phyloP scores from a whole-genome alignment of 1,140 invertebrate genomes.

The Brachionus asplanchnoidis region DNA sequence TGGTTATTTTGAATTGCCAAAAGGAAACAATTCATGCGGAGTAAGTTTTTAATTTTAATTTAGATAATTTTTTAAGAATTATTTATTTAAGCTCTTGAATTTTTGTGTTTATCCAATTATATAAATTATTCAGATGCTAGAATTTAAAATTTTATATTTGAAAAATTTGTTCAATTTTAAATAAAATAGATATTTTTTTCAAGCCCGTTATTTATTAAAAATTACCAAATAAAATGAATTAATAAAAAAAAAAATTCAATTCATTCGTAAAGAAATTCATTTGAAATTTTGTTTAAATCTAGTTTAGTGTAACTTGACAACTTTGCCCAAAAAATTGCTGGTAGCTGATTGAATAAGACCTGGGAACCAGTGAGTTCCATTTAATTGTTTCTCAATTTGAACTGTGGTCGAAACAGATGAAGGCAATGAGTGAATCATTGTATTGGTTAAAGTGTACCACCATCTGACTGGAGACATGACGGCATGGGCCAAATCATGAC shows the following conservation, averaged over 20 bases:
- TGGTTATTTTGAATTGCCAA: constrained; percentile 22
- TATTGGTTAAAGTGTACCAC: constrained; percentile 34
- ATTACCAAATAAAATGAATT: constrained; percentile 9
- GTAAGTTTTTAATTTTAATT: neutral
- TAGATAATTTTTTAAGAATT: neutral
- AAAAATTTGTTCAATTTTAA: neutral
- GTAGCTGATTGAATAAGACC: constrained; percentile 2
- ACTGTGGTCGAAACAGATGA: neutral
- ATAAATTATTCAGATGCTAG: neutral
- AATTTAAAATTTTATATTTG: neutral
- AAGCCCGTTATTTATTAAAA: neutral
- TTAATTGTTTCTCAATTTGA: constrained; percentile 20
- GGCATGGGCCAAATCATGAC: constrained; percentile 73
- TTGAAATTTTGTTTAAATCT: neutral
- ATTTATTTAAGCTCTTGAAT: neutral
- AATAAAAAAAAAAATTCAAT: constrained; percentile 1
- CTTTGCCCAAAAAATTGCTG: constrained; percentile 17
- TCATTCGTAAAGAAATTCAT: neutral
- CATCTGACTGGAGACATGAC: constrained; percentile 34
- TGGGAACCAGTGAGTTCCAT: constrained; percentile 42
- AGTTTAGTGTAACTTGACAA: constrained; percentile 16
- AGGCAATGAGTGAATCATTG: neutral
- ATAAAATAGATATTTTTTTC: neutral
- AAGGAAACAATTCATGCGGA: constrained; percentile 1
- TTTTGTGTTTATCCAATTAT: constrained; percentile 6